These are phyloP conservation scores for Icerya purchasi DNA, from an alignment of 2,888 invertebrate genomes.

Conservation along the genomic window DNA sequence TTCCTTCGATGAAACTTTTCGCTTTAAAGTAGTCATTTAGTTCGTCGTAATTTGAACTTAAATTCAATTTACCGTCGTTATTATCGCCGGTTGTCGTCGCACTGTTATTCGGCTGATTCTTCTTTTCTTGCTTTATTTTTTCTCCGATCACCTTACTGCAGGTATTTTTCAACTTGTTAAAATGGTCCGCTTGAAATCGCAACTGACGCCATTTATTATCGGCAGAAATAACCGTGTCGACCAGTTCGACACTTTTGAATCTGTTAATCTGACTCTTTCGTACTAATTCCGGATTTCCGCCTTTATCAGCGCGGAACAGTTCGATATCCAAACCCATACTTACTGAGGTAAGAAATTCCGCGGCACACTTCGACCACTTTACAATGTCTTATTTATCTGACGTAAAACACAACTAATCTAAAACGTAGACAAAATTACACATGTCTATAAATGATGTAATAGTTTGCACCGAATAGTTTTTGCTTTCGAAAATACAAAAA, in stretches of 20 bases:
- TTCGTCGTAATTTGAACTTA: background rate
- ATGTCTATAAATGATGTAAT: background rate
- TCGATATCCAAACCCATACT: constrained; percentile 91
- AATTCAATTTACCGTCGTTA: constrained; percentile 23
- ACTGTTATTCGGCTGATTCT: constrained; percentile 4
- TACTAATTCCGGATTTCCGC: constrained; percentile 75
- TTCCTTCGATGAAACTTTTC: constrained; percentile 9
- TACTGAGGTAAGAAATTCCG: background rate
- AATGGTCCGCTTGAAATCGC: constrained; percentile 76
- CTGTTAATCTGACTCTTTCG: constrained; percentile 79
- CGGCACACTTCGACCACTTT: background rate
- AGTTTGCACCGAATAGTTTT: background rate
- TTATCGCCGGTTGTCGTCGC: background rate
- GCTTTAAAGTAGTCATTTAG: constrained; percentile 6
- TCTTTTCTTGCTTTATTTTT: constrained; percentile 82
- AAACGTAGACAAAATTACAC: constrained; percentile 1
- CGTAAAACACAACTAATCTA: background rate
- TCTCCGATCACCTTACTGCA: constrained; percentile 93
- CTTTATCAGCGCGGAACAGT: constrained; percentile 86
- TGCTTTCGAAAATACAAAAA: background rate
- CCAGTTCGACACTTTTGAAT: constrained; percentile 76
- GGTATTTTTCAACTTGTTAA: constrained; percentile 86
- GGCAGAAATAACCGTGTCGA: constrained; percentile 74
- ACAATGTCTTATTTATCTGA: background rate
- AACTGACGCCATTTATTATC: constrained; percentile 76